Percentiles rank a stretch among this genome's conserved stretches.
phyloP scores from a whole-genome alignment of 2,797 vertebrate species.

The Falco concolor region DNA sequence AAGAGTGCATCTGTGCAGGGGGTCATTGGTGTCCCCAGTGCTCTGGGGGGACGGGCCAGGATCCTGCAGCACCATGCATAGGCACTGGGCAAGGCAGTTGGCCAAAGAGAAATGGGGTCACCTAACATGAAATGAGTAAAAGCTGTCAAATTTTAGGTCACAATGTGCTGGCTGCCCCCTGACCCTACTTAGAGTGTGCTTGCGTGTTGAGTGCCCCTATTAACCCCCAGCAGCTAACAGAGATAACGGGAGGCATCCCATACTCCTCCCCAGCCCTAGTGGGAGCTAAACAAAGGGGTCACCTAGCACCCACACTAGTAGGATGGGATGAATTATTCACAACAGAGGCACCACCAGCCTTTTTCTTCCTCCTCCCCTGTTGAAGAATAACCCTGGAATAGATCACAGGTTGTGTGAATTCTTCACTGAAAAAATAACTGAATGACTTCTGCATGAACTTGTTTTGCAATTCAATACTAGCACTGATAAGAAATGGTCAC shows the following conservation, averaged over 20 bases:
- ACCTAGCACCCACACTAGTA: background rate
- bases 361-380: background rate
- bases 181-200: slow-evolving; percentile 9
- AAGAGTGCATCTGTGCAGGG: background rate
- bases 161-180: slow-evolving; percentile 44
- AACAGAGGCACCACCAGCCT: background rate
- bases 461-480: slow-evolving; percentile 25
- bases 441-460: slow-evolving; percentile 19
- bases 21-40: background rate
- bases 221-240: slow-evolving; percentile 15
- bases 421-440: background rate
- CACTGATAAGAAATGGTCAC: background rate
- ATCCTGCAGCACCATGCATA: background rate
- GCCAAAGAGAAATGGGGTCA: background rate
- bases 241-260: background rate
- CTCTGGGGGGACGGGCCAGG: background rate
- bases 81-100: background rate
- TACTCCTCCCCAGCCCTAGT: background rate
- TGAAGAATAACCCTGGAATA: background rate
- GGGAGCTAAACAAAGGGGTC: background rate
- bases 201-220: slow-evolving; percentile 52
- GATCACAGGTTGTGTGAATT: slow-evolving; percentile 9
- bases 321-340: slow-evolving; percentile 44
- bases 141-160: slow-evolving; percentile 44
- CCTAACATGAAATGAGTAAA: slow-evolving; percentile 13